phyloP scores from a whole-genome alignment of 53 echinoderm and acorn worm species.

The Paelopatides confundens region DNA sequence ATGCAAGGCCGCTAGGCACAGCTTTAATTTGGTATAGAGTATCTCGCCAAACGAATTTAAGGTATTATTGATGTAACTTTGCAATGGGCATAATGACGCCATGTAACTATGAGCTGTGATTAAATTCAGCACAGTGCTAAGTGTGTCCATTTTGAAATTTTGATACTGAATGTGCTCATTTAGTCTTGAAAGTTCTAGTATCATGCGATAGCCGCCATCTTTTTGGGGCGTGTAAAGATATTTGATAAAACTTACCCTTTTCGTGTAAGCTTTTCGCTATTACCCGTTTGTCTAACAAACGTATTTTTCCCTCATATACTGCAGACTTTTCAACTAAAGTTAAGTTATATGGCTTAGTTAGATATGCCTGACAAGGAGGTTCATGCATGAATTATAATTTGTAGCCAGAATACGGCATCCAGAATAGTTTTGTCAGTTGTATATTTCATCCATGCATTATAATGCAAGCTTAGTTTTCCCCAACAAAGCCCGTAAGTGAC shows the following conservation, averaged over 20 bases:
- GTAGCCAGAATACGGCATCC: too few species aligned
- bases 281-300: too few species aligned
- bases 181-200: constrained; percentile 55
- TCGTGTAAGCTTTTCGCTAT: too few species aligned
- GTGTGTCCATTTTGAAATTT: constrained; percentile 71
- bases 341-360: too few species aligned
- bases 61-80: constrained; percentile 26
- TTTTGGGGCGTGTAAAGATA: constrained; percentile 64
- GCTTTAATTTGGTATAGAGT: constrained; percentile 42
- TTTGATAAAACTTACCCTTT: constrained; percentile 42
- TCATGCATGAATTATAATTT: too few species aligned
- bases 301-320: too few species aligned
- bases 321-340: too few species aligned
- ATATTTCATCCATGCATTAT: too few species aligned
- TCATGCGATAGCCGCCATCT: constrained; percentile 61
- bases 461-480: too few species aligned
- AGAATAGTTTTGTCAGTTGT: too few species aligned
- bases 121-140: constrained; percentile 31
- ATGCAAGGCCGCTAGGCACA: constrained; percentile 51
- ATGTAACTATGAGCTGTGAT: constrained; percentile 53
- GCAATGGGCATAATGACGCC: constrained; percentile 57
- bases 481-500: too few species aligned
- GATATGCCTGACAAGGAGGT: too few species aligned
- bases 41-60: constrained; percentile 46
- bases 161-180: constrained; percentile 45